Base-by-base conservation (phyloP, 2,888 invertebrate genomes). In the Campoplex capitator region DNA sequence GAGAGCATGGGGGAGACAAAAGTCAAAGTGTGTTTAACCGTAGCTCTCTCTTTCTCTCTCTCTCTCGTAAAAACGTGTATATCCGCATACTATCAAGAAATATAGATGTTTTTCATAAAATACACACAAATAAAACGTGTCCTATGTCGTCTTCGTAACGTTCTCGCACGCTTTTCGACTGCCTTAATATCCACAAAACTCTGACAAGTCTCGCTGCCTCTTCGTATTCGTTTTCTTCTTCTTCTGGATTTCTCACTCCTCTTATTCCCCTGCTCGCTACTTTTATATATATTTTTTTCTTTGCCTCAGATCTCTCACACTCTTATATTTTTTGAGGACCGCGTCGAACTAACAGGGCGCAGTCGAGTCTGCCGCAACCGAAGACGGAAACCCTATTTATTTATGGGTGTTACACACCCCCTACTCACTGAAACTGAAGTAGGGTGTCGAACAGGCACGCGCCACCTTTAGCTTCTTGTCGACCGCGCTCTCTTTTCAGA, bases 341-440 rank as follows among this genome's bases (percentile, higher is more conserved):
- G 71, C 76, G 77, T 32, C 67, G 80, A 78, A 42, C 82, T 65
- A 62, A 80, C 74, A 28, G 76, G 73, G 75, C 74, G 81, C 77
- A 85, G 4, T 6, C 67, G 48, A 58, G 8, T 48, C 68, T 71
- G 88, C 83, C 90, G 90, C 90, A 91, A 91, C 91, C 91, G 90
- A 93, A 93, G 93, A 93, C 92, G 93, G 93, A 93, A 93, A 90
- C 92, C 92, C 93, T 92, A 93, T 93, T 94, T 94, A 94, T 94
- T 94, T 94, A 93, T 93, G 94, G 92, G 91, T 91, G 92, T 91
- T 91, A 92, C 92, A 88, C 85, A 91, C 92, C 92, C 83, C 75
- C 71, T 65, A 75, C 86, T 90, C 92, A 62, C 32, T 92, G 92
- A 92, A 93, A 93, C 91, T 91, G 90, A 91, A 93, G 92, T 90